phyloP scores from a whole-genome alignment of 1,140 invertebrate genomes.

The Bombus breviceps region DNA sequence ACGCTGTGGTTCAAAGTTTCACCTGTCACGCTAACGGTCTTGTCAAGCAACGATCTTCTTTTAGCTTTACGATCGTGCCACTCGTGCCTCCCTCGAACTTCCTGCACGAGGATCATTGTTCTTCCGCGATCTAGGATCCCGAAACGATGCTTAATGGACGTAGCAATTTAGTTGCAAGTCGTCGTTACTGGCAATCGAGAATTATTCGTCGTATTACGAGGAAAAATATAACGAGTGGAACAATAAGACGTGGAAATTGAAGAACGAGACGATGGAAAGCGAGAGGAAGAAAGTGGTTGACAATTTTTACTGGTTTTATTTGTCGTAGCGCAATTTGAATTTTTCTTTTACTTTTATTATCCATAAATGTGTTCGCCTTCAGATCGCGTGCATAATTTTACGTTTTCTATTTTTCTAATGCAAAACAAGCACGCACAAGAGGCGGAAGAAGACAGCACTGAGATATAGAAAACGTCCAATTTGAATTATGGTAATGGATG shows the following conservation, averaged over 20 bases:
- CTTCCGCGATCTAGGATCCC: background rate
- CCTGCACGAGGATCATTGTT: conserved; percentile 9
- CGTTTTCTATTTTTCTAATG: background rate
- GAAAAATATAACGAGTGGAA: background rate
- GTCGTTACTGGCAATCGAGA: background rate
- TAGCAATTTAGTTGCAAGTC: background rate
- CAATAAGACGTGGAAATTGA: background rate
- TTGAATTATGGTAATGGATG: background rate
- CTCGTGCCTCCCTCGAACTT: conserved; percentile 26
- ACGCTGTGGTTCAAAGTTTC: conserved; percentile 36
- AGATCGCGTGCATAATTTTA: background rate
- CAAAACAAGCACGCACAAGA: background rate
- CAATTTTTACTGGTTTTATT: background rate
- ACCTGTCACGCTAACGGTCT: conserved; percentile 50
- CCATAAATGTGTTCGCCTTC: background rate
- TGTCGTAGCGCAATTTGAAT: background rate
- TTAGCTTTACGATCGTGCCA: conserved; percentile 5
- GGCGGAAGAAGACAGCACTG: background rate
- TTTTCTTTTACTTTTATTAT: background rate
- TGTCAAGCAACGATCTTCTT: conserved; percentile 21
- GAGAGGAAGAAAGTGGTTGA: background rate
- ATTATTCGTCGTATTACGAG: background rate
- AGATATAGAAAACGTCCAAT: background rate
- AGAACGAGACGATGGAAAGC: background rate
- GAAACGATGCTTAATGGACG: background rate